Evolutionary conservation across 2,888 invertebrate genomes (phyloP).

Genomic region (Agriotes lineatus): DNA sequence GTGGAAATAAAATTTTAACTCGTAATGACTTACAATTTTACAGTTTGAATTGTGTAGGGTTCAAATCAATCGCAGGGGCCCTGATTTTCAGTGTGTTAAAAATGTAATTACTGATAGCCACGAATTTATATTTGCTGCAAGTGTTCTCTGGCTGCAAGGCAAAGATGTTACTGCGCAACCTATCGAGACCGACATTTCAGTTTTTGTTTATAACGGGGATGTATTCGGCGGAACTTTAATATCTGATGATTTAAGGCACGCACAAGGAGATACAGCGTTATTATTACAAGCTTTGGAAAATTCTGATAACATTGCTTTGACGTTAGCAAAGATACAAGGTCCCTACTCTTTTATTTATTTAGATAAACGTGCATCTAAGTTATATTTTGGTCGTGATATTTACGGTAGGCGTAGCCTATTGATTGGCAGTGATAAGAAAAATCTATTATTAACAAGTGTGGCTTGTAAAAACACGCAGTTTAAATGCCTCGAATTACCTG

Average conservation of each 20-base stretch:
- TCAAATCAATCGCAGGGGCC: conserved; percentile 71
- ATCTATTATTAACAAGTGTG: conserved; percentile 69
- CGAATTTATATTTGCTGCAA: conserved; percentile 63
- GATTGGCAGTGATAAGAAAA: conserved; percentile 67
- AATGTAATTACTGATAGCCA: conserved; percentile 43
- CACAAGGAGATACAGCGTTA: conserved; percentile 68
- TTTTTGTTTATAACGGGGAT: conserved; percentile 92
- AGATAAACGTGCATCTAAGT: conserved; percentile 68
- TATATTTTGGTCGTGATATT: conserved; percentile 89
- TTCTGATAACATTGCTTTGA: conserved; percentile 56
- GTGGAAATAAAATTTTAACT: too few relatives aligned
- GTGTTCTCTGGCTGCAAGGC: conserved; percentile 91
- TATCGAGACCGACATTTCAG: conserved; percentile 70
- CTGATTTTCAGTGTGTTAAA: conserved; percentile 63
- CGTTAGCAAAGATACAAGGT: conserved; percentile 76
- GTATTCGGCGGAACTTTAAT: conserved; percentile 72
- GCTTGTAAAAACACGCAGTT: conserved; percentile 70
- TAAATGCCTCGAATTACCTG: conserved; percentile 72
- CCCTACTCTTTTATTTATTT: conserved; percentile 89
- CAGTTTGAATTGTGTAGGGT: conserved; percentile 55
- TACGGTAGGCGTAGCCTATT: conserved; percentile 90
- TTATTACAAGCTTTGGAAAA: conserved; percentile 65
- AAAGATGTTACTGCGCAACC: conserved; percentile 76
- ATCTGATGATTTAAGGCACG: conserved; percentile 59
- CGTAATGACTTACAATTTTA: too few relatives aligned